Percentiles rank a stretch among this genome's conserved stretches.
Evolutionary conservation across 2,113 vertebrate genomes (phyloP).

Genomic region (Maccullochella peelii): DNA sequence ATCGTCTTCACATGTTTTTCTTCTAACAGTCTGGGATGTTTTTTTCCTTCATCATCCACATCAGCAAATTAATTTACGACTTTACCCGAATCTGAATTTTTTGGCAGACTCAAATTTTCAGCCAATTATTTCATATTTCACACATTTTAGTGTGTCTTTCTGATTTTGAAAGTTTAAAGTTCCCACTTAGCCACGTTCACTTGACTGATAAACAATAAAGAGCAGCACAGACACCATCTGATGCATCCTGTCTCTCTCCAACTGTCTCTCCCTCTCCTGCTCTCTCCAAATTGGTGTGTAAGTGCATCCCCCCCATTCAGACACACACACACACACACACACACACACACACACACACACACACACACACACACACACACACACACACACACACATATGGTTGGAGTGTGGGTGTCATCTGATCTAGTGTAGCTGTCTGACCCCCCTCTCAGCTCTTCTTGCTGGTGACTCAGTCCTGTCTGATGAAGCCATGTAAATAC

Average conservation of each 20-base stretch:
- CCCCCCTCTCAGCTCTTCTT: conserved; percentile 59
- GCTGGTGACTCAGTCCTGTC: conserved; percentile 67
- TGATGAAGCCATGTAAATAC: conserved; percentile 80
- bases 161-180: not conserved
- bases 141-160: not conserved
- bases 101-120: not conserved
- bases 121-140: not conserved
- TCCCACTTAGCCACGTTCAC: not conserved
- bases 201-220: not conserved
- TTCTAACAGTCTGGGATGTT: not conserved
- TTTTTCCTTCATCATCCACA: not conserved
- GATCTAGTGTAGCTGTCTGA: conserved; percentile 74
- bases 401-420: conserved; percentile 77
- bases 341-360: conserved; percentile 14
- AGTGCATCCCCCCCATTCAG: not conserved
- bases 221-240: not conserved
- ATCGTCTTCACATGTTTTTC: not conserved
- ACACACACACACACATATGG: conserved; percentile 49
- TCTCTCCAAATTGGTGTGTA: conserved; percentile 19
- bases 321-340: conserved; percentile 45
- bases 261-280: not conserved
- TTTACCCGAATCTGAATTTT: not conserved
- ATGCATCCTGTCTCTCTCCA: not conserved
- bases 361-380: not conserved
- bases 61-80: not conserved